A percentile compares a stretch with the other conserved stretches of the same genome.
Conservation (phyloP, 2,888 invertebrate genomes). For the Ectropis crepuscularia region DNA sequence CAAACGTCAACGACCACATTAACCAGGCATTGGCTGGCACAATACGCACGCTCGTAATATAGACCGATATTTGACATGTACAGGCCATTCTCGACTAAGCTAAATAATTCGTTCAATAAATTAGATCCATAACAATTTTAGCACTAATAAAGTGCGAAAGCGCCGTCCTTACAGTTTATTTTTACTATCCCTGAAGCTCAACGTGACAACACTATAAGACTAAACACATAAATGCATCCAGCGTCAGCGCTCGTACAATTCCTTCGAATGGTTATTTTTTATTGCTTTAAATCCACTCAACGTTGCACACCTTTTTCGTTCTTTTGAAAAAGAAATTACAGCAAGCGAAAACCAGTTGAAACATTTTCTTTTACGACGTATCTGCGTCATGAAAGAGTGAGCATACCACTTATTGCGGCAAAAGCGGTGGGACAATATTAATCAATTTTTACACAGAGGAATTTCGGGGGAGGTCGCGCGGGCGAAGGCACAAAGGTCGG, state of each 20-base stretch:
- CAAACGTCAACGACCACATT: slow-evolving; percentile 23
- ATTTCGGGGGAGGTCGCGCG: slow-evolving; percentile 66
- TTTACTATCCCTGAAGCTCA: slow-evolving; percentile 36
- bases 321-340: slow-evolving; percentile 57
- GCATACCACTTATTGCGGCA: slow-evolving; percentile 66
- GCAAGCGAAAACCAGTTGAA: slow-evolving; percentile 57
- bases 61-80: slow-evolving; percentile 15
- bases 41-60: slow-evolving; percentile 9
- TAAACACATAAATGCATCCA: slow-evolving; percentile 56
- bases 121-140: slow-evolving; percentile 15
- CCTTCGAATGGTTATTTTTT: slow-evolving; percentile 61
- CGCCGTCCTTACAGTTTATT: slow-evolving; percentile 25
- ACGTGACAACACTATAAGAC: slow-evolving; percentile 47
- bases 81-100: slow-evolving; percentile 12
- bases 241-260: slow-evolving; percentile 59
- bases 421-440: slow-evolving; percentile 71
- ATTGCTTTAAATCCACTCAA: slow-evolving; percentile 61
- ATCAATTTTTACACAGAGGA: slow-evolving; percentile 77
- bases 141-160: slow-evolving; percentile 17
- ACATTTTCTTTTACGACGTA: slow-evolving; percentile 64
- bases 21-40: slow-evolving; percentile 17
- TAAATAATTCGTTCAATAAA: slow-evolving; percentile 19
- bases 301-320: slow-evolving; percentile 55
- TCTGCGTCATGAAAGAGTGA: slow-evolving; percentile 59
- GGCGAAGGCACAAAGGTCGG: slow-evolving; percentile 69